Conservation (phyloP, 2,888 invertebrate species). For the Athalia cordata region DNA sequence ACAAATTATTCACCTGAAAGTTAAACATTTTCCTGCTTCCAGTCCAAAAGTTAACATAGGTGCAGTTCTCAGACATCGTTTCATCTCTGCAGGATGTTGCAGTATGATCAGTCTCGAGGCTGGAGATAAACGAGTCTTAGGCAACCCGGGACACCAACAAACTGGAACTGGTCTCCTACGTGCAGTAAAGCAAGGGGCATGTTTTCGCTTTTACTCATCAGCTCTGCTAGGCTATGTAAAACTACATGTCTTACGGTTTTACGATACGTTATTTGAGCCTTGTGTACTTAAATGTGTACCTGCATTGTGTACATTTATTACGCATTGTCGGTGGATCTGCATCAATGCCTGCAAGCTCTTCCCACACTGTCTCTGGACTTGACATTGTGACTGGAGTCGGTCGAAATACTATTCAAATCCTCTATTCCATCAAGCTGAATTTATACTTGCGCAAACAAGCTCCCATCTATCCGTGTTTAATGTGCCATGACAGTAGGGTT, state of each 20-base stretch:
- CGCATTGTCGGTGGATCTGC: conserved; percentile 87
- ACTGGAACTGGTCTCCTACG: conserved; percentile 87
- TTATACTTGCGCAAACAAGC: too few relatives aligned
- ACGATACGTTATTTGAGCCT: conserved; percentile 56
- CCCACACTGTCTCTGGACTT: conserved; percentile 75
- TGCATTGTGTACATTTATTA: conserved; percentile 83
- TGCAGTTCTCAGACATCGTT: conserved; percentile 90
- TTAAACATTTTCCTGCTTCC: conserved; percentile 83
- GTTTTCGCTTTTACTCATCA: not conserved
- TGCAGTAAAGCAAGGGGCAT: not conserved
- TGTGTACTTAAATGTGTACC: conserved; percentile 74
- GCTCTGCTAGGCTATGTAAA: not conserved
- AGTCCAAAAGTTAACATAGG: conserved; percentile 90
- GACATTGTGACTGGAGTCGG: conserved; percentile 50
- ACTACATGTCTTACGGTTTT: not conserved
- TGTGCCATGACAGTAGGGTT: too few relatives aligned
- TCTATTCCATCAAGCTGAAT: too few relatives aligned
- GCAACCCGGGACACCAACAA: conserved; percentile 93
- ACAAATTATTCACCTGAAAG: conserved; percentile 59
- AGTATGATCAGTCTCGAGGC: conserved; percentile 85
- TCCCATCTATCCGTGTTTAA: too few relatives aligned
- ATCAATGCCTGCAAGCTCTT: conserved; percentile 83
- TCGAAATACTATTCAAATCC: too few relatives aligned
- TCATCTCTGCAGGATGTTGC: conserved; percentile 96
- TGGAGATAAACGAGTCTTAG: conserved; percentile 81